Evolutionary conservation across 2,797 vertebrate species (phyloP).

Genomic region (Adrianichthys oophorus): DNA sequence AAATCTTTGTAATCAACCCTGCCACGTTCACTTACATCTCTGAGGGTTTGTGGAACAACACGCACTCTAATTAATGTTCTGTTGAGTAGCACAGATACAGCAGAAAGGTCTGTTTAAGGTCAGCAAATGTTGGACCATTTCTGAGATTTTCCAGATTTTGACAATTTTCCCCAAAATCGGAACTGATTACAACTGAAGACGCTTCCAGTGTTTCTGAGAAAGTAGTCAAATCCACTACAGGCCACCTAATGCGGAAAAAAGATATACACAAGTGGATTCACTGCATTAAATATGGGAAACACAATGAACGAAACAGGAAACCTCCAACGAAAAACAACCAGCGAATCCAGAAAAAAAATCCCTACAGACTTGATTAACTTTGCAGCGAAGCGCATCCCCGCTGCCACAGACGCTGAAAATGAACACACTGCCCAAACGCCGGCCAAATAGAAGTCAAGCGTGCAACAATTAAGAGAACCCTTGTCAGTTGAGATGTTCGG

Average conservation of each 20-base stretch:
- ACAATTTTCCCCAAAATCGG: neutral
- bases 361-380: constrained; percentile 4
- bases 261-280: constrained; percentile 3
- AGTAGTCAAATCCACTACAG: neutral
- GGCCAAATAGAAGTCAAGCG: constrained; percentile 39
- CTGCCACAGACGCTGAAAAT: constrained; percentile 36
- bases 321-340: constrained; percentile 21
- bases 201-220: constrained; percentile 38
- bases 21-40: constrained; percentile 47
- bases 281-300: constrained; percentile 21
- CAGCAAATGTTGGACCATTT: constrained; percentile 32
- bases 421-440: constrained; percentile 37
- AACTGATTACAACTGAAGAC: constrained; percentile 13
- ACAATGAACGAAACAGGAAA: constrained; percentile 24
- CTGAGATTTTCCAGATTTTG: neutral
- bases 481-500: constrained; percentile 36
- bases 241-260: constrained; percentile 8
- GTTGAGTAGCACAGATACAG: constrained; percentile 24
- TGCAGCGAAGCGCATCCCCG: constrained; percentile 27
- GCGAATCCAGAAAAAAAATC: constrained; percentile 6
- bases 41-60: constrained; percentile 55
- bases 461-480: constrained; percentile 25
- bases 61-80: constrained; percentile 20
- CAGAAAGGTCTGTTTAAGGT: no score
- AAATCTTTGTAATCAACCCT: constrained; percentile 50